Base-by-base conservation (phyloP, 2,797 vertebrate genomes). In the Hapalemur alaotrensis region DNA sequence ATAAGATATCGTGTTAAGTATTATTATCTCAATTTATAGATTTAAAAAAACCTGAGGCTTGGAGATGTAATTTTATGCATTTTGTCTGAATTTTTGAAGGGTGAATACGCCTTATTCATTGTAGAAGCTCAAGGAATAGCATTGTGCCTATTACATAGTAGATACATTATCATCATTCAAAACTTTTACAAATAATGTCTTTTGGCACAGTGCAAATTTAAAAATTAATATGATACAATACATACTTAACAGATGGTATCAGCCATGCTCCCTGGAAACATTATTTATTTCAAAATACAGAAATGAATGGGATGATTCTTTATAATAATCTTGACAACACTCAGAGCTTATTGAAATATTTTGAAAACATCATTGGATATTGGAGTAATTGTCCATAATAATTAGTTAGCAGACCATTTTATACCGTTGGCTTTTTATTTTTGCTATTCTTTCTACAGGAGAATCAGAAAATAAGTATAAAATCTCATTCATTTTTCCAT, bases 211-310 rank as follows among this genome's bases (percentile, higher is more conserved):
- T 65, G 18, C 75, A 83, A 81, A 70, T 23, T 85, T 76, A 82
- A 94, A 67, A 91, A 35, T 86, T 67, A 48, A 69, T 61, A 52
- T 73, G n/a, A 79, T 28, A 87, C 5, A 83, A 52, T 75, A 76
- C 20, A 41, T 73, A 80, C 32, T 59, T 96, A 87, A 82, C 23
- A 83, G 23, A 93, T 48, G 7, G 8, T 23, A 89, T 83, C 69
- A 48, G 65, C 57, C 70, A 1, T 81, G 23, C 4, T 88, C 50
- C 17, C 17, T 78, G 20, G 38, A 96, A 92, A 72, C 25, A 85
- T 32, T 59, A 30, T 52, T 76, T 83, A 75, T 92, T 91, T 89
- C 48, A 73, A 96, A 86, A 85, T 89, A 87, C n/a, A 85, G 25
- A 91, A 91, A 73, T 61, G 23, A 92, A 59, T 50, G n/a, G 9